Percentiles rank a stretch among this genome's conserved stretches.
Conservation (phyloP, 1,140 invertebrate species). For the Ceratina calcarata region DNA sequence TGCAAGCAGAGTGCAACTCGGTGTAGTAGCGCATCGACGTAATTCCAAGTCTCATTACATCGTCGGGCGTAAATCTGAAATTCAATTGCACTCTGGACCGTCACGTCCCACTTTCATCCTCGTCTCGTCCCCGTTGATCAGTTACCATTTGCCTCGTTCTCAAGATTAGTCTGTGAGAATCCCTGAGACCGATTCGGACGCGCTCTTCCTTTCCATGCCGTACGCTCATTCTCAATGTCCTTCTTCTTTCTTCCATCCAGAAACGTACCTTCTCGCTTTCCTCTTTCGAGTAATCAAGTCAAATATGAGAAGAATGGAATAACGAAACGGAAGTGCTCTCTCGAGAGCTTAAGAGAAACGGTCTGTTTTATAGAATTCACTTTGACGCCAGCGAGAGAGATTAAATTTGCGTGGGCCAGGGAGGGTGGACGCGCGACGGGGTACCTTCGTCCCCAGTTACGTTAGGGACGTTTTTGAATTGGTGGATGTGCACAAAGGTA, state of each 20-base stretch:
- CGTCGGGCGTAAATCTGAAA: slow-evolving; percentile 35
- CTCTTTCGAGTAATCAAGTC: slow-evolving; percentile 44
- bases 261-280: neutral
- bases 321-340: slow-evolving; percentile 49
- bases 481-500: slow-evolving; percentile 25
- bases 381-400: slow-evolving; percentile 46
- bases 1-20: neutral
- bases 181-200: slow-evolving; percentile 21
- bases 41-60: slow-evolving; percentile 11
- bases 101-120: slow-evolving; percentile 36
- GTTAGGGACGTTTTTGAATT: slow-evolving; percentile 34
- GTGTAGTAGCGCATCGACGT: neutral
- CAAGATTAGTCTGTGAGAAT: slow-evolving; percentile 49
- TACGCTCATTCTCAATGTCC: neutral
- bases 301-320: slow-evolving; percentile 56
- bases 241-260: neutral
- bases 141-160: slow-evolving; percentile 44
- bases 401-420: slow-evolving; percentile 49
- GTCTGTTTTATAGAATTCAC: slow-evolving; percentile 58
- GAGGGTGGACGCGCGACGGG: neutral
- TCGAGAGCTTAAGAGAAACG: slow-evolving; percentile 22
- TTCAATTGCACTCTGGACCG: slow-evolving; percentile 44
- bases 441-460: slow-evolving; percentile 7
- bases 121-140: slow-evolving; percentile 31
- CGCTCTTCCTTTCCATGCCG: neutral